Evolutionary conservation across 2,888 invertebrate genomes (phyloP).

Genomic region (Folsomia candida): DNA sequence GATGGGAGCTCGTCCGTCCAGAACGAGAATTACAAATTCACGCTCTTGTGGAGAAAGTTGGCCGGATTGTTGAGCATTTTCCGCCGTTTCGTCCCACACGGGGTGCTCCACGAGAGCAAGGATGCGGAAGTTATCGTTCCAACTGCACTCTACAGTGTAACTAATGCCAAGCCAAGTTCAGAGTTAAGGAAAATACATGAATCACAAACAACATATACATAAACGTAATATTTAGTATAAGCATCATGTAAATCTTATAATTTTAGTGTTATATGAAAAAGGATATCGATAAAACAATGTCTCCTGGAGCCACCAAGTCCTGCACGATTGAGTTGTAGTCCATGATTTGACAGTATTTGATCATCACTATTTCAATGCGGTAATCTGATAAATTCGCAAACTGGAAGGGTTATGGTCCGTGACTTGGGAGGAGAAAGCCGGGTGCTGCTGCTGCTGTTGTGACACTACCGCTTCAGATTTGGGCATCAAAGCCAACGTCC

Average conservation of each 20-base stretch:
- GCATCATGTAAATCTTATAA: too few species aligned
- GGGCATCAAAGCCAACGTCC: too few species aligned
- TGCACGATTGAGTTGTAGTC: conserved; percentile 57
- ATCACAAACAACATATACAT: background rate
- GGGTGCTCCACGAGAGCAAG: conserved; percentile 63
- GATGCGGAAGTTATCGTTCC: conserved; percentile 57
- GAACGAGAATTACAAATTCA: conserved; percentile 47
- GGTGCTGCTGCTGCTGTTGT: too few species aligned
- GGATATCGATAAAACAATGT: conserved; percentile 59
- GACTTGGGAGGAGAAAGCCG: too few species aligned
- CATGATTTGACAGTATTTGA: conserved; percentile 39
- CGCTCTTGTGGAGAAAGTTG: conserved; percentile 43
- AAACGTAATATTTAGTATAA: conserved; percentile 2
- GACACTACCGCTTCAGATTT: too few species aligned
- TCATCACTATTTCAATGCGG: conserved; percentile 28
- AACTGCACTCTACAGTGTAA: conserved; percentile 46
- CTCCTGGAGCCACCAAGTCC: conserved; percentile 61
- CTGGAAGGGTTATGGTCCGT: too few species aligned
- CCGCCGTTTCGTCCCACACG: conserved; percentile 44
- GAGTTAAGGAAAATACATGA: conserved; percentile 36
- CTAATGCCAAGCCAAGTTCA: background rate
- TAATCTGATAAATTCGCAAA: background rate
- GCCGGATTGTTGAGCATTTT: conserved; percentile 13
- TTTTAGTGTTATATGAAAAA: too few species aligned
- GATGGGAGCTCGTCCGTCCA: conserved; percentile 44